These are phyloP conservation scores for Liparis tanakae DNA, from an alignment of 2,797 vertebrate species.

Conservation along the genomic window DNA sequence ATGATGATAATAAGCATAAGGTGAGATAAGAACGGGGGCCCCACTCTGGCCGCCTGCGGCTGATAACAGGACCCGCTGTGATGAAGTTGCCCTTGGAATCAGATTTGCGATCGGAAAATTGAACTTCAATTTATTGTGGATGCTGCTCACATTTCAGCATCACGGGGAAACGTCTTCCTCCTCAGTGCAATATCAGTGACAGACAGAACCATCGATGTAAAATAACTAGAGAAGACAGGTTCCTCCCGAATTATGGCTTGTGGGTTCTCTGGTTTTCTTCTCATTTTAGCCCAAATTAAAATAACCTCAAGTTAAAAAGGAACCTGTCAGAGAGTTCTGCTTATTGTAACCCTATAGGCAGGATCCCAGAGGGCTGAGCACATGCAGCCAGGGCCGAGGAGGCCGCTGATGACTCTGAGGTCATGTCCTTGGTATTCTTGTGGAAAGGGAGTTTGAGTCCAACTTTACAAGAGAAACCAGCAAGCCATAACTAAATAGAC, in stretches of 20 bases:
- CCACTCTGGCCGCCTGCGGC: conserved; percentile 93
- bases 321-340: conserved; percentile 55
- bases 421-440: neutral
- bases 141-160: conserved; percentile 54
- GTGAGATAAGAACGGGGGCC: conserved; percentile 80
- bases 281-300: conserved; percentile 50
- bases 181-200: conserved; percentile 74
- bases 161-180: conserved; percentile 58
- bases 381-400: conserved; percentile 29
- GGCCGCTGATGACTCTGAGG: conserved; percentile 38
- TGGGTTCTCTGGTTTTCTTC: conserved; percentile 38
- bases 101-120: conserved; percentile 53
- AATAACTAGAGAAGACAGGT: conserved; percentile 55
- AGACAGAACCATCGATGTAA: conserved; percentile 64
- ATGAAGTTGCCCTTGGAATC: conserved; percentile 65
- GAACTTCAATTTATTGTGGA: conserved; percentile 7
- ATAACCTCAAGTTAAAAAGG: conserved; percentile 44
- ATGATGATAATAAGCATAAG: conserved; percentile 74
- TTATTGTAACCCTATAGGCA: conserved; percentile 57
- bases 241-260: conserved; percentile 68
- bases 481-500: conserved; percentile 8
- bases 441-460: neutral
- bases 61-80: conserved; percentile 84
- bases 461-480: conserved; percentile 20
- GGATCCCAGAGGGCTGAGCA: conserved; percentile 59